Conservation (phyloP, 2,888 invertebrate genomes). For the Neoaliturus tenellus region DNA sequence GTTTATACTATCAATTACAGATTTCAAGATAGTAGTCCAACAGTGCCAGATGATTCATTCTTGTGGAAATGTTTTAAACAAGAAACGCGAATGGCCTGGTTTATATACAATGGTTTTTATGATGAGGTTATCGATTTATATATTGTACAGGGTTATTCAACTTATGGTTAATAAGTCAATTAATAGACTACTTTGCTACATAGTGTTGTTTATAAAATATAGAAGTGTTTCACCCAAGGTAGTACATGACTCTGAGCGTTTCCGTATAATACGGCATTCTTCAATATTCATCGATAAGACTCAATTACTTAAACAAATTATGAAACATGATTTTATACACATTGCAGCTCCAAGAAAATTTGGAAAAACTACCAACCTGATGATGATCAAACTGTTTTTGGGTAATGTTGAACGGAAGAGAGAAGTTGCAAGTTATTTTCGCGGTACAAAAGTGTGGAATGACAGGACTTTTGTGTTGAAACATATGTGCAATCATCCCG, state of each 20-base stretch:
- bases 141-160: neutral
- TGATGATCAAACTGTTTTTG: neutral
- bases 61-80: neutral
- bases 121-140: neutral
- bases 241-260: neutral
- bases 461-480: neutral
- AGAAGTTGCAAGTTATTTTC: neutral
- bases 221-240: neutral
- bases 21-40: neutral
- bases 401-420: neutral
- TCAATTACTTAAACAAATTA: neutral
- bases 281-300: neutral
- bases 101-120: neutral
- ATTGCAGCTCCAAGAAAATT: neutral
- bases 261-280: neutral
- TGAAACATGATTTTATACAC: neutral
- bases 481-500: neutral
- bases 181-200: neutral
- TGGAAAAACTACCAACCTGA: neutral
- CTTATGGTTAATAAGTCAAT: neutral
- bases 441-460: neutral
- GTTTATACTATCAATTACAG: neutral
- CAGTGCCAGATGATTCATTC: neutral
- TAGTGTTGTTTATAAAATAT: neutral
- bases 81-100: neutral